Percentiles rank a stretch among this genome's conserved stretches.
phyloP scores from a whole-genome alignment of 2,797 vertebrate genomes.

The Ispidina lecontei region DNA sequence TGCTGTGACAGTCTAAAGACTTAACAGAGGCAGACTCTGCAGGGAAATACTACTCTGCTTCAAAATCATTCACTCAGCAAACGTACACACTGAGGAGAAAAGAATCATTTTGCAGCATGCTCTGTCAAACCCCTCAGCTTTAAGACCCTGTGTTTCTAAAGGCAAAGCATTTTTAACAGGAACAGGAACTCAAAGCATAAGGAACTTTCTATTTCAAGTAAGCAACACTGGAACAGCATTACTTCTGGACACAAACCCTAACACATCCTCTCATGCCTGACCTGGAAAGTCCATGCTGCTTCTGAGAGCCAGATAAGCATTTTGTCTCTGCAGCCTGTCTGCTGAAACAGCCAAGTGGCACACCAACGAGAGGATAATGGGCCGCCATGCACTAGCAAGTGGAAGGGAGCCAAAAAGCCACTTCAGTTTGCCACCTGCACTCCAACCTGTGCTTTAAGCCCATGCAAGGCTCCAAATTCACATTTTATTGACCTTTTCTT shows the following conservation, averaged over 20 bases:
- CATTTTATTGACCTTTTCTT: not conserved
- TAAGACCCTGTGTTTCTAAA: slow-evolving; percentile 28
- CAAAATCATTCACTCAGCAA: slow-evolving; percentile 54
- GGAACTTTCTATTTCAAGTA: not conserved
- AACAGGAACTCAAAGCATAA: not conserved
- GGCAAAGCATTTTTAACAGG: slow-evolving; percentile 38
- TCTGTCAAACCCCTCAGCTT: slow-evolving; percentile 32
- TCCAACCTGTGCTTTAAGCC: not conserved
- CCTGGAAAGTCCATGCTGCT: slow-evolving; percentile 23
- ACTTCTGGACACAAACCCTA: not conserved
- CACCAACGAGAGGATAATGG: not conserved
- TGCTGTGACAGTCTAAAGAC: slow-evolving; percentile 33
- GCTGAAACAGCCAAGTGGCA: slow-evolving; percentile 12
- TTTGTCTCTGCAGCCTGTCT: not conserved
- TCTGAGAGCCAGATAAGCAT: not conserved
- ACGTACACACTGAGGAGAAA: slow-evolving; percentile 33
- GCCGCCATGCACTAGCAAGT: not conserved
- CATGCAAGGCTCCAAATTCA: not conserved
- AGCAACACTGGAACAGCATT: not conserved
- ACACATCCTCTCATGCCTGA: not conserved
- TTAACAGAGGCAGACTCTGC: slow-evolving; percentile 27
- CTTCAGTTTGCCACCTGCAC: not conserved
- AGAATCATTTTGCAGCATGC: not conserved
- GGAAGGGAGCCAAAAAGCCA: slow-evolving; percentile 40
- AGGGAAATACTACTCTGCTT: slow-evolving; percentile 35